Conservation (phyloP, 2,888 invertebrate genomes). For the Luperina testacea region DNA sequence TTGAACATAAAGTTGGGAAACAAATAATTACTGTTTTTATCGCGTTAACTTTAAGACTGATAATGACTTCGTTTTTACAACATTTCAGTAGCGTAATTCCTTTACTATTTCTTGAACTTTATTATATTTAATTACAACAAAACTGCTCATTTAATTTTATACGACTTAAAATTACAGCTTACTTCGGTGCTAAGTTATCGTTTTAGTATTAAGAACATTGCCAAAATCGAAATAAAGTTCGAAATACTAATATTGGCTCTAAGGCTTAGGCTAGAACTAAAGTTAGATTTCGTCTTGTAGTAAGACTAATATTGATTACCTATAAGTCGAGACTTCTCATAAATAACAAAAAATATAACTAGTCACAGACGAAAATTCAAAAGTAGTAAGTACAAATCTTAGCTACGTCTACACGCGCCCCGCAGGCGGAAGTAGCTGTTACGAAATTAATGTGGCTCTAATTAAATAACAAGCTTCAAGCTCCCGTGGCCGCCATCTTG, state of each 20-base stretch:
- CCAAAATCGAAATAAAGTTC: background rate
- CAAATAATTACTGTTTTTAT: conserved; percentile 44
- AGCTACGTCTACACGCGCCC: conserved; percentile 70
- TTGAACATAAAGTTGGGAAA: conserved; percentile 24
- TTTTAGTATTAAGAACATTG: too few species aligned
- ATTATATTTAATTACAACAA: conserved; percentile 24
- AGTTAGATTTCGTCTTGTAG: background rate
- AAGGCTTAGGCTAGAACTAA: background rate
- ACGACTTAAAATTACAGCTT: too few species aligned
- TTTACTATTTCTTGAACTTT: conserved; percentile 25
- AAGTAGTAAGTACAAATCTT: conserved; percentile 47
- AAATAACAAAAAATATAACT: background rate
- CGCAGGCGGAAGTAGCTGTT: conserved; percentile 84
- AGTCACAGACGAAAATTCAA: background rate
- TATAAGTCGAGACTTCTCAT: background rate
- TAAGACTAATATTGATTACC: background rate
- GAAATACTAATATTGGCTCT: background rate
- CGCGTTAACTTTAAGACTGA: conserved; percentile 17
- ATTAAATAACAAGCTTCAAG: conserved; percentile 87
- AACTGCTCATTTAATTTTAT: conserved; percentile 12
- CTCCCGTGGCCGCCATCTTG: conserved; percentile 78
- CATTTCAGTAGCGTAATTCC: conserved; percentile 33
- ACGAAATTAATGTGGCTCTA: conserved; percentile 87
- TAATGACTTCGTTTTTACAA: conserved; percentile 26
- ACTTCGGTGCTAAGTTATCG: background rate